These are phyloP conservation scores for Imbricaverruca yamaguchii DNA, from an alignment of 2,888 invertebrate species.

Conservation along the genomic window DNA sequence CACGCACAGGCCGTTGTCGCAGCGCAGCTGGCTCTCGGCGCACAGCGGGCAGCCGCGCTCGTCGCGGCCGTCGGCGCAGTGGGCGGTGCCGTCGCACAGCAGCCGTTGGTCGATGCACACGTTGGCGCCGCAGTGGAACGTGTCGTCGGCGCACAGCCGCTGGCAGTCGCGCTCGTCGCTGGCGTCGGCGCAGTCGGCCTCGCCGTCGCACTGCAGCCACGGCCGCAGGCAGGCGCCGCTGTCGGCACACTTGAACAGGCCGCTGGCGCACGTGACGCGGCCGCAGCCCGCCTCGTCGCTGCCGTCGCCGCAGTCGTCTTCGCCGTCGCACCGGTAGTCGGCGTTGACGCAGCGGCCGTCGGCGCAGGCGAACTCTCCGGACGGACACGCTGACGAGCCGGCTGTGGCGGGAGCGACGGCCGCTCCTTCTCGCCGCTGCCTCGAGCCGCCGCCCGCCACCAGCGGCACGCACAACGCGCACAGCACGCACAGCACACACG, in stretches of 20 bases:
- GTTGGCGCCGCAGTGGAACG: slow-evolving; percentile 89
- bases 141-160: slow-evolving; percentile 65
- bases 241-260: slow-evolving; percentile 37
- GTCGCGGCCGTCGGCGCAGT: slow-evolving; percentile 90
- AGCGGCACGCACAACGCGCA: slow-evolving; percentile 65
- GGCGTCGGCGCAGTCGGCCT: too few relatives aligned
- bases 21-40: slow-evolving; percentile 87
- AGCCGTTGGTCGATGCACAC: slow-evolving; percentile 60
- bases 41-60: slow-evolving; percentile 60
- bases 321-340: slow-evolving; percentile 92
- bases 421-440: slow-evolving; percentile 28
- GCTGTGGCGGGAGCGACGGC: slow-evolving; percentile 25
- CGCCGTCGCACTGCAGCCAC: too few relatives aligned
- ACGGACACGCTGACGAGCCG: slow-evolving; percentile 60
- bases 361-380: slow-evolving; percentile 78
- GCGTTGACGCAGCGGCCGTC: slow-evolving; percentile 73
- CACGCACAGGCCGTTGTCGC: slow-evolving; percentile 74
- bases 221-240: background rate
- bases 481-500: background rate
- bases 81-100: slow-evolving; percentile 85
- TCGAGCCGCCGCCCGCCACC: slow-evolving; percentile 59
- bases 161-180: background rate
- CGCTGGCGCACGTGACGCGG: slow-evolving; percentile 37
- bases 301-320: slow-evolving; percentile 94
- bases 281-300: slow-evolving; percentile 69